Conservation (phyloP, 2,113 vertebrate species). For the Dromaius novaehollandiae region DNA sequence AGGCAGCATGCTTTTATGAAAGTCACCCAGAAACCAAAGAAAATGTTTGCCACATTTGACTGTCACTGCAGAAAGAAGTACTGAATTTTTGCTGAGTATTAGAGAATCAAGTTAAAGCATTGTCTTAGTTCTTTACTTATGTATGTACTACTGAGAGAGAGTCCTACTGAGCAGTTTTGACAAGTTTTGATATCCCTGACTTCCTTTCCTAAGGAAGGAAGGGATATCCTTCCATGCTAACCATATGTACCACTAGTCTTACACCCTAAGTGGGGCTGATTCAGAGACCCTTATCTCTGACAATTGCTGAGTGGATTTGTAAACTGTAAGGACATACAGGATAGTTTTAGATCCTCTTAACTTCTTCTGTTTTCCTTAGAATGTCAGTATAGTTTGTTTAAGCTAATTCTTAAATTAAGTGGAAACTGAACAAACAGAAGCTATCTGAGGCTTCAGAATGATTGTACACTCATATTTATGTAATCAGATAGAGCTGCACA, state of each 20-base stretch:
- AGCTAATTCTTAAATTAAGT: conserved; percentile 39
- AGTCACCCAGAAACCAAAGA: background rate
- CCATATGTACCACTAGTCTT: background rate
- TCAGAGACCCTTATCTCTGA: background rate
- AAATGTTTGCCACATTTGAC: background rate
- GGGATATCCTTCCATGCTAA: background rate
- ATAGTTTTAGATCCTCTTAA: background rate
- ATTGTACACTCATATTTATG: conserved; percentile 35
- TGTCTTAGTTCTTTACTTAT: background rate
- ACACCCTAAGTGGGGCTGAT: background rate
- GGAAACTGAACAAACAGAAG: conserved; percentile 23
- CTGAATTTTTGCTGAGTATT: background rate
- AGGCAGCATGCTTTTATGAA: background rate
- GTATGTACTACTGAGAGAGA: background rate
- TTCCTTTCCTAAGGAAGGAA: background rate
- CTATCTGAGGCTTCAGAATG: conserved; percentile 22
- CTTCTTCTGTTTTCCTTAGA: background rate
- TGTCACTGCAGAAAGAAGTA: background rate
- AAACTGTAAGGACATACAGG: background rate
- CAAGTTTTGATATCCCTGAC: conserved; percentile 8
- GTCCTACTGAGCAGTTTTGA: background rate
- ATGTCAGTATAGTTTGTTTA: background rate
- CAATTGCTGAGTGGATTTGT: background rate
- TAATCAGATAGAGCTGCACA: conserved; percentile 9
- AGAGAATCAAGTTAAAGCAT: background rate